Base-by-base conservation (phyloP, 2,888 invertebrate species). In the Galerucella nymphaeae region DNA sequence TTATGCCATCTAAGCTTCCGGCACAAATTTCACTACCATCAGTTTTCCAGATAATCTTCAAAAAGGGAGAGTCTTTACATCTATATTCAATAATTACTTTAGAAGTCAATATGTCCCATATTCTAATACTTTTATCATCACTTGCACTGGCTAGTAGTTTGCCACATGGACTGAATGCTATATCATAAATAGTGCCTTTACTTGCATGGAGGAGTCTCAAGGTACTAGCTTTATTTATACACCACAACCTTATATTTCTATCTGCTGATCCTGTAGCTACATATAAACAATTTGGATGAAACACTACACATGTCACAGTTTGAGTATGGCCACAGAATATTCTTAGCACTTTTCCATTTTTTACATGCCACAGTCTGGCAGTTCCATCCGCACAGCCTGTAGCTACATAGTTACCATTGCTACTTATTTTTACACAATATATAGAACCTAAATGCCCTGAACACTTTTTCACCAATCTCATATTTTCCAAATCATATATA, bases 281-380 rank as follows among this genome's bases (percentile, higher is more conserved):
- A 85, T 98, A 97, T 80, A 93, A 91, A 78, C 94, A 93, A 86
- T 97, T 98, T 0, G 97, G 96, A 88, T 98, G 98, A 87, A 98
- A 97, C 82, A 93, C 92, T n/a, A 95, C 90, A 83, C 93, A 91
- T 84, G 96, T 95, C 23, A 98, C 93, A 88, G 96, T 95, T 83
- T 93, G 91, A 68, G 92, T 92, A 84, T 98, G 98, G 1, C 97
- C 98, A 50, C 93, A 93, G 86, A 96, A 96, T 75, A 95, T 91
- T 78, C 97, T 89, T 1, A 97, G 88, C 10, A 95, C 94, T 84
- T 93, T 93, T 42, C 93, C 93, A 79, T 93, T 90, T 83, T 96
- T 96, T 72, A 93, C 87, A 18, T 91, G 90, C 96, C 96, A 96
- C 41, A 96, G 87, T 81, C 94, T 91, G 9, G 93, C 94, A 38